Base-by-base conservation (phyloP, 2,797 vertebrate genomes). In the Liparis tanakae region DNA sequence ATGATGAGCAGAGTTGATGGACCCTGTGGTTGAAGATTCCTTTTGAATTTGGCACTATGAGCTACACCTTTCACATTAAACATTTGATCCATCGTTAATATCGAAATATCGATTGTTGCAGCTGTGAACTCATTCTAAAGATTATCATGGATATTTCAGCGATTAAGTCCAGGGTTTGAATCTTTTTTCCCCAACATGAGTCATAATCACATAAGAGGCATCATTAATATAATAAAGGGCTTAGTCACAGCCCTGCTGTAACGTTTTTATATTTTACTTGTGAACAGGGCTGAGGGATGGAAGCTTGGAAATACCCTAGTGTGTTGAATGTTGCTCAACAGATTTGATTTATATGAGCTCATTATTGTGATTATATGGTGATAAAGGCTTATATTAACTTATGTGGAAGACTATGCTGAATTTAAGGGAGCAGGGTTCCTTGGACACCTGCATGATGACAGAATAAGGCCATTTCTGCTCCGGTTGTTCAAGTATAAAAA, bases 201-300 rank as follows among this genome's bases (percentile, higher is more conserved):
- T 51, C 57, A 60, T n/a, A 46, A 34, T 51, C 14, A 54, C 25
- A 64, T 36, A 10, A 59, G 39, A 7, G 54, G 55, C 33, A 50
- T 62, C 20, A 59, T 60, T 64, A 5, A 22, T 67, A 44, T 61
- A 66, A 77, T 53, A 12, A 61, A 73, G 55, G 64, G 44, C 70
- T 77, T 55, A 70, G 67, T 61, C 74, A 68, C 30, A 79, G 18
- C 72, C 25, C 13, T 17, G 2, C 10, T 55, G 22, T 33, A 20
- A 34, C 51, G 7, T 67, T 55, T 18, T 18, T 56, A 25, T 30
- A 33, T 72, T 36, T 59, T 18, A 59, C 12, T 53, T 59, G 46
- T 46, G 44, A 63, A 63, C 9, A 20, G 43, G n/a, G 30, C 10
- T 30, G 8, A 39, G 9, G 18, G 37, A 37, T 10, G 2, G 5